Base-by-base conservation (phyloP, 2,113 vertebrate species). In the Cyphomyrus discorhynchus region DNA sequence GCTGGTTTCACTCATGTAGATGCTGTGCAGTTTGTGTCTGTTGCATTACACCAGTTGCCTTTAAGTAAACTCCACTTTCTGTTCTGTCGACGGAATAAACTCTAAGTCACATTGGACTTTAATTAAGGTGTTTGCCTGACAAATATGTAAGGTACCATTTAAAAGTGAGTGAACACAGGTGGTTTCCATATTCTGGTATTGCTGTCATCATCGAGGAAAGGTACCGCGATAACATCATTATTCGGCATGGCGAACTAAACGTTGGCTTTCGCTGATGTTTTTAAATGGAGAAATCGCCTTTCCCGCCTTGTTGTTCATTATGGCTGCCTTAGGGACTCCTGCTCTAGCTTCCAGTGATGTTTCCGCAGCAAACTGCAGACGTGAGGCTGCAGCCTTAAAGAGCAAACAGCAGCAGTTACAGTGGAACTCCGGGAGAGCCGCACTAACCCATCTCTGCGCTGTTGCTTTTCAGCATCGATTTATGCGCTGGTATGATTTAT, bases 401-500 rank as follows among this genome's bases (percentile, higher is more conserved):
- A 66, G 27, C 17, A 24, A 88, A 88, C 39, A 15, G 21, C 87
- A 62, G 56, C 87, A 46, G 87, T 62, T 88, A 66, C 53, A 42
- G 53, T 21, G 19, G 56, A 52, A 66, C 39, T 88, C 21, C 39
- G 1, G 27, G 87, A 88, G 39, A 31, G 3, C 50, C 19, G 15
- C 80, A 52, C 15, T 62, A 85, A 84, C 9, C 52, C 58, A 66
- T 45, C 50, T 45, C 21, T n/a, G 77, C 31, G 8, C 47, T 10
- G 70, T 45, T n/a, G 35, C 13, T 13, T 46, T 49, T 46, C 88
- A 62, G 87, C 35, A 88, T 74, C 45, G 50, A 62, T 85, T 89
- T 42, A 85, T 62, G 46, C 27, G 17, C 46, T 27, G 13, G n/a
- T 19, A 7, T 89, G 88, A 89, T 80, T 89, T 89, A 80, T 89